Evolutionary conservation across 1,140 invertebrate species (phyloP), one percentile per base, ranked within the genome.

Genomic region (Aphaenogaster rudis): DNA sequence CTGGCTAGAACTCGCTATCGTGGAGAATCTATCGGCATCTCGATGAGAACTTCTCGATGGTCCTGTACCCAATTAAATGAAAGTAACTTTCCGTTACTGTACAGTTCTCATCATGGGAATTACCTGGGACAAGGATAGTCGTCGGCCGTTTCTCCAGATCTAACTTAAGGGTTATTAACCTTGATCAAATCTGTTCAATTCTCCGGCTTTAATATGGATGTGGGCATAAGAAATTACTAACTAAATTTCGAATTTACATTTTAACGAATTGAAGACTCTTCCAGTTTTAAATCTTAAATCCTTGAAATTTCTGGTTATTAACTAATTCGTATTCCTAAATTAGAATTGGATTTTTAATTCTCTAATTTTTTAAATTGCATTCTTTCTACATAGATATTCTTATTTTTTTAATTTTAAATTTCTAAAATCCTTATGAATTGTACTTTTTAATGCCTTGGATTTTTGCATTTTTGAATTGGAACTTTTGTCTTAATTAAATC

Each of bases 21-120:
- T 28, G 63, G 39, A 63, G 52, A 85, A 74, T 36, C 50, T 84
- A 76, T 87, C 61, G 78, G 78, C 74, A 86, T 88, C 86, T 87
- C 67, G 80, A 67, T 42, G 64, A 69, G 87, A 79, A 90, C 74
- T 69, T 87, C 63, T 74, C 64, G 87, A 86, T 87, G 88, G 57
- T 9, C 52, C 57, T 50, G 48, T 78, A 78, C 67, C 86, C 80
- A 72, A 81, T 87, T 85, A 89, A 78, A 86, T 45, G 54, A 72
- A 69, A 63, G 63, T 61, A 86, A 80, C 76, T 85, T 74, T 80
- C 63, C 61, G 76, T 59, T 86, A 76, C 54, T 21, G 50, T 81
- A 52, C 45, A 74, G 54, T 69, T 36, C 45, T 84, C 45, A 72
- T 82, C 67, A 28, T 7, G 21, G 11, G 15, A 79, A 86, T 79